These are phyloP conservation scores for Heliconius melpomene DNA, from an alignment of 1,140 invertebrate species.

Conservation along the genomic window DNA sequence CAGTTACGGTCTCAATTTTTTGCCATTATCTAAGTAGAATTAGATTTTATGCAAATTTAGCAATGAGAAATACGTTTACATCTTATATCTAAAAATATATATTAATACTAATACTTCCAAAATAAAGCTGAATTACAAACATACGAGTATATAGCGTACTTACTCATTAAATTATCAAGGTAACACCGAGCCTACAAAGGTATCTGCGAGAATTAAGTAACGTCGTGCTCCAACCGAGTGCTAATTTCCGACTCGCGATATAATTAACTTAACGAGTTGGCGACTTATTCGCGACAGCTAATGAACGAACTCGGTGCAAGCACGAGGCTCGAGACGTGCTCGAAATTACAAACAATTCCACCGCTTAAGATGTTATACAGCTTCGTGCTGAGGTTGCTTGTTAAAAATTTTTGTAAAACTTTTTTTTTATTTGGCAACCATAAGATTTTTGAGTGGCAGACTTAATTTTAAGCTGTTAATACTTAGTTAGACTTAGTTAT, in stretches of 20 bases:
- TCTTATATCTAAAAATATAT: too few species aligned
- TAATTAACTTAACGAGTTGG: constrained; percentile 44
- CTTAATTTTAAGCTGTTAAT: not conserved
- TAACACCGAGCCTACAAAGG: not conserved
- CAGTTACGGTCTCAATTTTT: too few species aligned
- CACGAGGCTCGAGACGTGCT: constrained; percentile 54
- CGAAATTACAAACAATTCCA: constrained; percentile 47
- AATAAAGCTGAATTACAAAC: not conserved
- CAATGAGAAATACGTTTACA: too few species aligned
- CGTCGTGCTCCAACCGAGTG: constrained; percentile 10
- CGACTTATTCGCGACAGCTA: constrained; percentile 65
- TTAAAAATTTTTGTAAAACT: constrained; percentile 20
- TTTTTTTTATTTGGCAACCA: not conserved
- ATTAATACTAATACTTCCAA: not conserved
- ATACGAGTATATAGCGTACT: not conserved
- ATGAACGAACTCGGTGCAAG: constrained; percentile 59
- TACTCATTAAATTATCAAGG: not conserved
- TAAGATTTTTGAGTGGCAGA: not conserved
- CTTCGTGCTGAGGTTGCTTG: constrained; percentile 21
- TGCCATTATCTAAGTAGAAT: too few species aligned
- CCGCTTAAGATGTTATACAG: constrained; percentile 24
- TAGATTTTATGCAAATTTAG: too few species aligned
- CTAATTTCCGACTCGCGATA: constrained; percentile 30
- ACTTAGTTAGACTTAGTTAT: not conserved
- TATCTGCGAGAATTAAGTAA: not conserved